phyloP scores from a whole-genome alignment of 2,888 invertebrate species.

The Spodoptera littoralis region DNA sequence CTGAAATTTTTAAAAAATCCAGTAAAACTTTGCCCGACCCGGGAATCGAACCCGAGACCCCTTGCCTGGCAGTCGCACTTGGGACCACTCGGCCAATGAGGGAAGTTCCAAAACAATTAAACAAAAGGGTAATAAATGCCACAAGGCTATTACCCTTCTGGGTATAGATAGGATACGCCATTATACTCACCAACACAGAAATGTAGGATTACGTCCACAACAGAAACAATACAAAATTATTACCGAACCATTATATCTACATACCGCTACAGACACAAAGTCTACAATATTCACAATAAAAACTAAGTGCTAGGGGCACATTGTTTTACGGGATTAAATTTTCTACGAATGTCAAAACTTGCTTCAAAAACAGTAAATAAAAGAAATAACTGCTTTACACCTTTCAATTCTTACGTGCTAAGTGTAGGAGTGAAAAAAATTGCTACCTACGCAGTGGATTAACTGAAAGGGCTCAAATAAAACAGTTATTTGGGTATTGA shows the following conservation, averaged over 20 bases:
- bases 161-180: too few relatives aligned
- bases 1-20: too few relatives aligned
- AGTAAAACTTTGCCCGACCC: too few relatives aligned
- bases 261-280: slow-evolving; percentile 49
- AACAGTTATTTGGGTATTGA: slow-evolving; percentile 63
- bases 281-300: slow-evolving; percentile 45
- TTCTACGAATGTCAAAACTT: slow-evolving; percentile 19
- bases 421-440: slow-evolving; percentile 4
- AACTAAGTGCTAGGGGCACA: slow-evolving; percentile 60
- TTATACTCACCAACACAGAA: too few relatives aligned
- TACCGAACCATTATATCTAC: slow-evolving; percentile 21
- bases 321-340: slow-evolving; percentile 59
- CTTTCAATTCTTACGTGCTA: slow-evolving; percentile 4
- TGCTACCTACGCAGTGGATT: slow-evolving; percentile 8
- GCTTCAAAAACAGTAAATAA: background rate
- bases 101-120: too few relatives aligned
- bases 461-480: slow-evolving; percentile 53
- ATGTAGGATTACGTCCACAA: too few relatives aligned
- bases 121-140: too few relatives aligned
- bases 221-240: too few relatives aligned
- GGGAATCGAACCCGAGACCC: too few relatives aligned
- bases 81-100: too few relatives aligned
- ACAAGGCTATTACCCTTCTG: too few relatives aligned
- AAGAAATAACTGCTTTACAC: background rate
- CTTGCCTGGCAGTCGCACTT: too few relatives aligned